Evolutionary conservation across 2,888 invertebrate genomes (phyloP).

Genomic region (Drosophila diplacantha): DNA sequence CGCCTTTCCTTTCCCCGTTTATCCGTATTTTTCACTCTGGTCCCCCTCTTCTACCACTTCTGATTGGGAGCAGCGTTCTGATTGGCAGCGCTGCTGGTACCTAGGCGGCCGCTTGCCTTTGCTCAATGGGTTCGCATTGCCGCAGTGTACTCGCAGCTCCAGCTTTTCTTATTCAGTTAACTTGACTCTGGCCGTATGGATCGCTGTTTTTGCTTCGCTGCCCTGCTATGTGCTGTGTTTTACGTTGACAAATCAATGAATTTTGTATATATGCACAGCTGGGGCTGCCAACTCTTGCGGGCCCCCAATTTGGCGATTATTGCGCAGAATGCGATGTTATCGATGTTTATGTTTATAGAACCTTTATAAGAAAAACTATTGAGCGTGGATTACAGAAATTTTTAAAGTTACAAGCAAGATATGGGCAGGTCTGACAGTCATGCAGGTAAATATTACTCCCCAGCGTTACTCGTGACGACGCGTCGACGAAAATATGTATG

Average conservation of each 20-base stretch:
- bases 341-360: too few species aligned
- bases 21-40: constrained; percentile 25
- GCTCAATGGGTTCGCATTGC: constrained; percentile 35
- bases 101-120: constrained; percentile 18
- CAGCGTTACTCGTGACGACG: too few species aligned
- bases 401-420: too few species aligned
- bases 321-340: too few species aligned
- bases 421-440: too few species aligned
- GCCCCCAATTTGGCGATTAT: neutral
- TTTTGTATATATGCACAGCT: constrained; percentile 70
- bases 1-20: constrained; percentile 34
- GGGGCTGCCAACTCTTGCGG: constrained; percentile 9
- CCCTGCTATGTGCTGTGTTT: constrained; percentile 58
- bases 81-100: constrained; percentile 39
- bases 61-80: constrained; percentile 41
- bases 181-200: constrained; percentile 50
- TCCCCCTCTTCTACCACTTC: constrained; percentile 15
- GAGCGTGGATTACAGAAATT: too few species aligned
- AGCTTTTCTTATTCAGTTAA: constrained; percentile 48
- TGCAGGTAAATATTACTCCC: too few species aligned
- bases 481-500: too few species aligned
- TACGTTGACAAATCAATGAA: constrained; percentile 74
- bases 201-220: constrained; percentile 29
- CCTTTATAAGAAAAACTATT: too few species aligned
- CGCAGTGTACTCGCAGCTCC: constrained; percentile 32